phyloP scores from a whole-genome alignment of 2,113 vertebrate species.

The Proteles cristata region DNA sequence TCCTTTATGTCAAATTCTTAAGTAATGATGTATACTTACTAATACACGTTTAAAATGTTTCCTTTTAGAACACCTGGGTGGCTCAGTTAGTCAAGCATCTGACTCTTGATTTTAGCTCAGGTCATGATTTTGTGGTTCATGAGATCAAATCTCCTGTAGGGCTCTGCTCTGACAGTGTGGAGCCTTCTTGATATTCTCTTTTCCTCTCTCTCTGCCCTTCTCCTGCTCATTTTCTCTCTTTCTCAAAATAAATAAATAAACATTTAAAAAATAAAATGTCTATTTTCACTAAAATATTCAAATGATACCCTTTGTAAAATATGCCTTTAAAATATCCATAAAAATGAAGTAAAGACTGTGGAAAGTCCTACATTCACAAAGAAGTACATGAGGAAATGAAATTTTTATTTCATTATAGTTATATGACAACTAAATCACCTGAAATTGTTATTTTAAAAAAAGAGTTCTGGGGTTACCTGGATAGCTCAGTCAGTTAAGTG shows the following conservation, averaged over 20 bases:
- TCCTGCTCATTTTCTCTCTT: no score
- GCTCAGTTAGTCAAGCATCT: no score
- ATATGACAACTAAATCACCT: constrained; percentile 14
- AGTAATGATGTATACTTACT: neutral
- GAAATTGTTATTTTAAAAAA: constrained; percentile 55
- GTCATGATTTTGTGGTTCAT: no score
- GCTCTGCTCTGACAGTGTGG: no score
- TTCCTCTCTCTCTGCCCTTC: no score
- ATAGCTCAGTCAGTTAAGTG: no score
- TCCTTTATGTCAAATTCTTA: neutral
- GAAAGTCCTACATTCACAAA: constrained; percentile 60
- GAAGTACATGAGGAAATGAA: constrained; percentile 51
- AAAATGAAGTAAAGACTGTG: neutral
- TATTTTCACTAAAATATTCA: neutral
- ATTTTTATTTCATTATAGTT: constrained; percentile 48
- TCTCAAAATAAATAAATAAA: no score
- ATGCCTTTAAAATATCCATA: neutral
- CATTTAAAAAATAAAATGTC: neutral
- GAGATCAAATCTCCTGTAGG: no score
- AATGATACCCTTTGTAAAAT: neutral
- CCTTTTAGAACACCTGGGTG: neutral
- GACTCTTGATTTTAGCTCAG: no score
- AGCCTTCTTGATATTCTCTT: no score
- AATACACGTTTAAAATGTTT: constrained; percentile 19
- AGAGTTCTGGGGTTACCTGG: neutral